Base-by-base conservation (phyloP, 1,140 invertebrate genomes). In the Leptopilina boulardi region DNA sequence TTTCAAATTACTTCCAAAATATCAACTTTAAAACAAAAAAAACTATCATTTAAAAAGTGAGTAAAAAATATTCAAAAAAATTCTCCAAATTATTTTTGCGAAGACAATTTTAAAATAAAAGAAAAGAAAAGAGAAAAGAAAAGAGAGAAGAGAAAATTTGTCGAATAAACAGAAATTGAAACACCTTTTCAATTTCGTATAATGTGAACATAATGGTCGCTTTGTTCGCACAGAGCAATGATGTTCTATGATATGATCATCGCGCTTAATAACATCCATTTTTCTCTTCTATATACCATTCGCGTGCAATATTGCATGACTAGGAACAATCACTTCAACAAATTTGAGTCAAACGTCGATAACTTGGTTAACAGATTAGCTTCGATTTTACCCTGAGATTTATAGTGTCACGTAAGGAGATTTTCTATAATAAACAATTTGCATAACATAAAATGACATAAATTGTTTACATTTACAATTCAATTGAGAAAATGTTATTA, bases 311-410 rank as follows among this genome's bases (percentile, higher is more conserved):
- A 30, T 66, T 11, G 56, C 56, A 66, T 66, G 56, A 10, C 56
- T 66, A 30, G 56, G 21, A 15, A 66, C 23, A 30, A 66, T 66
- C 56, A 30, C 23, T 66, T 66, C 21, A 26, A 66, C 21, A 66
- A 66, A 66, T 66, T 66, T 30, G 56, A 66, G 21, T 66, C 11
- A 51, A 66, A 66, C 56, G 23, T 66, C 56, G 56, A 66, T 66
- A 66, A 66, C 56, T 66, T 66, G 11, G 9, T 66, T 66, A 66
- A 66, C 23, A 66, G 23, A 66, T 66, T 66, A 66, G 56, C 23
- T 66, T 66, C 56, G 56, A 66, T 66, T 66, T 66, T 66, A 30
- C 56, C 9, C 21, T n/a, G 21, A 66, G 23, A 26, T 66, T 66
- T 30, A 66, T 66, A 66, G 56, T 66, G 23, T 15, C 56, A 30